Evolutionary conservation across 1,140 invertebrate genomes (phyloP).

Genomic region (Drosophila arawakana): DNA sequence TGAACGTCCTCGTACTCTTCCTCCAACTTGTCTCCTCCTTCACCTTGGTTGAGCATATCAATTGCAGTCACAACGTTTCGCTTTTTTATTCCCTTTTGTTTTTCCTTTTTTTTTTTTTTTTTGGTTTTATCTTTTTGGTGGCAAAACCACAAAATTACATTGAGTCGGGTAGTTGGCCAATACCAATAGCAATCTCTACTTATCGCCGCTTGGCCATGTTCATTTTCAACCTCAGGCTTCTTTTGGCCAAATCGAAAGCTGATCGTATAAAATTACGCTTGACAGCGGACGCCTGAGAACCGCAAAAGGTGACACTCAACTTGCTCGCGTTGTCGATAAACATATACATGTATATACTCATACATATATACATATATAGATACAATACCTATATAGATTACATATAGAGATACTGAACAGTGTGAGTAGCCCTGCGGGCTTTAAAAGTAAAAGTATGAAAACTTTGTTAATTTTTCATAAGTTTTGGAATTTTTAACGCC

Average conservation of each 20-base stretch:
- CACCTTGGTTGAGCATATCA: slow-evolving; percentile 58
- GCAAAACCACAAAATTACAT: slow-evolving; percentile 78
- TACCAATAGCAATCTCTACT: slow-evolving; percentile 71
- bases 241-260: slow-evolving; percentile 74
- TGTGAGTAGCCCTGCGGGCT: slow-evolving; percentile 6
- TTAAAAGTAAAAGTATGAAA: slow-evolving; percentile 40
- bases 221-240: slow-evolving; percentile 71
- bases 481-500: background rate
- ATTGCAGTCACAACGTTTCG: slow-evolving; percentile 60
- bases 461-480: slow-evolving; percentile 6
- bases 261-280: slow-evolving; percentile 81
- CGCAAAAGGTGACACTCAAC: slow-evolving; percentile 74
- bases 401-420: slow-evolving; percentile 44
- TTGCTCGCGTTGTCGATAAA: slow-evolving; percentile 32
- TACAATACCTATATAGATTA: slow-evolving; percentile 55
- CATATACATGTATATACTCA: too few species aligned
- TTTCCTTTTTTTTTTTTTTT: slow-evolving; percentile 25
- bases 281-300: slow-evolving; percentile 75
- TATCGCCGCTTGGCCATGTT: slow-evolving; percentile 78
- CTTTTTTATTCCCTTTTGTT: slow-evolving; percentile 22
- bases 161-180: slow-evolving; percentile 45
- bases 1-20: slow-evolving; percentile 39
- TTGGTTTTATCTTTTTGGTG: slow-evolving; percentile 43
- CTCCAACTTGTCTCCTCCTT: background rate
- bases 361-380: too few species aligned